Evolutionary conservation across 2,113 vertebrate species (phyloP).

Genomic region (Columbina picui): DNA sequence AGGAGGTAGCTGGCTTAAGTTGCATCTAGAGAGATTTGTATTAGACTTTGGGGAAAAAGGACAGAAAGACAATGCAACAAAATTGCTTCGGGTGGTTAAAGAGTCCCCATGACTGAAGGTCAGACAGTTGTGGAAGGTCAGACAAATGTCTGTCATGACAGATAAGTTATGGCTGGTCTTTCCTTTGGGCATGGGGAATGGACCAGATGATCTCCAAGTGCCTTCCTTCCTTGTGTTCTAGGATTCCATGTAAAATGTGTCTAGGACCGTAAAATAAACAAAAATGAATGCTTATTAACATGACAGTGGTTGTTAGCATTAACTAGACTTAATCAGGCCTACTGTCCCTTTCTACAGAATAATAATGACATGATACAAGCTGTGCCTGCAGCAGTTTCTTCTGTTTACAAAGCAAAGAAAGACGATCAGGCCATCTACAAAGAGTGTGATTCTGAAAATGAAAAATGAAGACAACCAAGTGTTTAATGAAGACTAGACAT

Average conservation of each 20-base stretch:
- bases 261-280: neutral
- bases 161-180: neutral
- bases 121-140: neutral
- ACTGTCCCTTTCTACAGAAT: constrained; percentile 1
- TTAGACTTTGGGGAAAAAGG: neutral
- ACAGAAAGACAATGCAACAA: neutral
- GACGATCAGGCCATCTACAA: neutral
- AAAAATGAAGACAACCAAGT: too few species aligned
- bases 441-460: neutral
- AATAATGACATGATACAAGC: neutral
- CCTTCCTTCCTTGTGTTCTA: neutral
- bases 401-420: neutral
- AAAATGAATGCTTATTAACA: neutral
- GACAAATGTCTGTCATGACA: neutral
- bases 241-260: neutral
- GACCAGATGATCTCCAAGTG: neutral
- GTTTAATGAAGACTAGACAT: neutral
- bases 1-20: neutral
- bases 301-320: constrained; percentile 17
- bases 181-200: neutral
- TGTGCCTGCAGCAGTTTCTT: neutral
- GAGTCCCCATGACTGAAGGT: neutral
- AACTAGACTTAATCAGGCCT: constrained; percentile 24
- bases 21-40: neutral
- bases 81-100: neutral